Base-by-base conservation (phyloP, 2,113 vertebrate species). In the Catharus minimus region DNA sequence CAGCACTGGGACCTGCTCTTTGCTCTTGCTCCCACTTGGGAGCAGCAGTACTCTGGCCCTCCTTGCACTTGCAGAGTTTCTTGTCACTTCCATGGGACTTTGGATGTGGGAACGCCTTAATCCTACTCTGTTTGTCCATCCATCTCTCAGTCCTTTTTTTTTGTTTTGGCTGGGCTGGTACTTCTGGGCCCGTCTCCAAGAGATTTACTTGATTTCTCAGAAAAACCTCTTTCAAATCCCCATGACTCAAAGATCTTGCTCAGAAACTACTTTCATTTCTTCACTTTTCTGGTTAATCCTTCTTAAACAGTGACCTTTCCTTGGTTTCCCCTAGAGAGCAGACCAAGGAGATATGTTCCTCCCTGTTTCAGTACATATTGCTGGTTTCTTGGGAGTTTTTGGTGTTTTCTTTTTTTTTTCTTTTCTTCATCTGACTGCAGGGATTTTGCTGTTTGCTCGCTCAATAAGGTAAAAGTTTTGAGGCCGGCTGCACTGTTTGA, bases 281-380 rank as follows among this genome's bases (percentile, higher is more conserved):
- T 88, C 36, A 50, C 10, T 79, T 69, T 74, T 53, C 57, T 56
- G 39, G 15, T 86, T 91, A 95, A 93, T 88, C 76, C 43, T 72
- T 90, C 80, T 95, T 88, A 71, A 94, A 55, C 15, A n/a, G 36
- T 58, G 30, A 82, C 44, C 39, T 83, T 88, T 92, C 27, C 47
- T 80, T 49, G 7, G 26, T 26, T 90, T 5, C 39, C 28, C 18
- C 30, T 50, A 56, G 72, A n/a, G 27, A 72, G 39, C 2, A 0
- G 47, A 32, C 27, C 1, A 2, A 61, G 30, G 27, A 23, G 21
- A 14, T 13, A 15, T 22, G 10, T 15, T 75, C 21, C 8, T 44
- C 16, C 10, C 14, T 3, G 0, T 28, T 23, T 74, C 28, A 26
- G 50, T 39, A 64, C 62, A 22, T 47, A 22, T 33, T 20, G 22